Evolutionary conservation across 2,113 vertebrate genomes (phyloP).

Genomic region (Anoura caudifer): DNA sequence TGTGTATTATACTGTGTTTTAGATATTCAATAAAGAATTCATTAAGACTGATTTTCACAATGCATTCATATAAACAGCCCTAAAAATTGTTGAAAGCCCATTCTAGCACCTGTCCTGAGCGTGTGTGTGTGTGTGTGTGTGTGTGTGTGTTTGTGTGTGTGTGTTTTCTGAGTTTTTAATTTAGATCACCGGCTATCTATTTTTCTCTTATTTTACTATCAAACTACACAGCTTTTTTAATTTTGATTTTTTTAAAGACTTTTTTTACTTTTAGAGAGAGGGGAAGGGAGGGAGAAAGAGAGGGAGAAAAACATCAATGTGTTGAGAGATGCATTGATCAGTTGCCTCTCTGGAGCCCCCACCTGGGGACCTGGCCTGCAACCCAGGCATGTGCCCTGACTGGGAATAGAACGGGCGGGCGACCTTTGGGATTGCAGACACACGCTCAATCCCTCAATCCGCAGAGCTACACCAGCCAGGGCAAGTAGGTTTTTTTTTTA

Average conservation of each 20-base stretch:
- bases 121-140: slow-evolving; percentile 7
- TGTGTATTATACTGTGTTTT: slow-evolving; percentile 73
- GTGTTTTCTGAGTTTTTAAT: slow-evolving; percentile 71
- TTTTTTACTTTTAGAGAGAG: no score
- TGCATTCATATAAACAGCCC: slow-evolving; percentile 67
- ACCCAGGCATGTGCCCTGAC: no score
- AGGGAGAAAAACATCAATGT: no score
- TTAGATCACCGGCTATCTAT: slow-evolving; percentile 72
- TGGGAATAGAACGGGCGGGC: no score
- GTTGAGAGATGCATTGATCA: no score
- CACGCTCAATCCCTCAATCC: no score
- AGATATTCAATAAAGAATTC: slow-evolving; percentile 77
- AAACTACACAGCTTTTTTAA: slow-evolving; percentile 77
- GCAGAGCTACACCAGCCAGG: no score
- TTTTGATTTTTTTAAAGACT: neutral
- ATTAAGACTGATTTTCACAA: slow-evolving; percentile 77
- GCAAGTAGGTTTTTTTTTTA: neutral
- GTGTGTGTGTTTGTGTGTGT: no score
- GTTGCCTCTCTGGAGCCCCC: no score
- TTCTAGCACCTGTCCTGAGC: slow-evolving; percentile 16
- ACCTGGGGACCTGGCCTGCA: no score
- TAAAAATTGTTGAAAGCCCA: slow-evolving; percentile 54
- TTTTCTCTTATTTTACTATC: slow-evolving; percentile 76
- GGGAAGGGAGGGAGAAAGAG: no score
- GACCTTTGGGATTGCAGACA: no score